These are phyloP conservation scores for Drosophila antonietae DNA, from an alignment of 2,888 invertebrate species.

Conservation along the genomic window DNA sequence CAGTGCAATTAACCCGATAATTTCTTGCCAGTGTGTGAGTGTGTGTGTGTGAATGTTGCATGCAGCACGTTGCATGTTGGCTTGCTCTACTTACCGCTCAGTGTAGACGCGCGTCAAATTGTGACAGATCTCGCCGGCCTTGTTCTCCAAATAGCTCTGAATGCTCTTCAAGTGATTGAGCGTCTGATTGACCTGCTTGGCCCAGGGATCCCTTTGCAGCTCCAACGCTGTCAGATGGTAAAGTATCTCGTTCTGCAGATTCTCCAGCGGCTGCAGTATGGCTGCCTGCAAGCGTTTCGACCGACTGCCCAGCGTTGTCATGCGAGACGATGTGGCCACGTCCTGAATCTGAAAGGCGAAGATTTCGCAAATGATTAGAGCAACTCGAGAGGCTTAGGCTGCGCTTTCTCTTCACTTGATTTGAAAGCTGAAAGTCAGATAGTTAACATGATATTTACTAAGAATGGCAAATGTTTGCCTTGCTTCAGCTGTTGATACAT, in stretches of 20 bases:
- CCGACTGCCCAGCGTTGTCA: conserved; percentile 89
- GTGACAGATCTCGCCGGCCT: conserved; percentile 89
- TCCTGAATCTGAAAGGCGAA: conserved; percentile 86
- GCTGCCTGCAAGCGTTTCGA: conserved; percentile 88
- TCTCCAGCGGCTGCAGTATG: conserved; percentile 89
- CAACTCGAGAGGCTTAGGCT: not conserved
- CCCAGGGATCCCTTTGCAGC: conserved; percentile 89
- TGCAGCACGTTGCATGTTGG: conserved; percentile 11
- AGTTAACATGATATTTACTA: not conserved
- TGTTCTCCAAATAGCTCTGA: conserved; percentile 90
- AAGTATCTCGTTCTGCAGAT: conserved; percentile 89
- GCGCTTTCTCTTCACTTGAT: too few species aligned
- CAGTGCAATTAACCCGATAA: conserved; percentile 45
- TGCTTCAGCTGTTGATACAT: not conserved
- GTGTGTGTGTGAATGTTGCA: not conserved
- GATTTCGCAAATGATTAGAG: not conserved
- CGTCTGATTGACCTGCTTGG: conserved; percentile 89
- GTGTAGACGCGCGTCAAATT: conserved; percentile 86
- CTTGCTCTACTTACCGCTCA: conserved; percentile 71
- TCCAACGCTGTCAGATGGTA: conserved; percentile 92
- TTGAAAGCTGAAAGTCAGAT: not conserved
- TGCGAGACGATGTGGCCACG: conserved; percentile 88
- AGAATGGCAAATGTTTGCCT: not conserved
- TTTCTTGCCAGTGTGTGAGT: conserved; percentile 1
- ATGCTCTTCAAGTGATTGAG: conserved; percentile 91